Conservation (phyloP, 2,888 invertebrate species). For the Lithosia quadra region DNA sequence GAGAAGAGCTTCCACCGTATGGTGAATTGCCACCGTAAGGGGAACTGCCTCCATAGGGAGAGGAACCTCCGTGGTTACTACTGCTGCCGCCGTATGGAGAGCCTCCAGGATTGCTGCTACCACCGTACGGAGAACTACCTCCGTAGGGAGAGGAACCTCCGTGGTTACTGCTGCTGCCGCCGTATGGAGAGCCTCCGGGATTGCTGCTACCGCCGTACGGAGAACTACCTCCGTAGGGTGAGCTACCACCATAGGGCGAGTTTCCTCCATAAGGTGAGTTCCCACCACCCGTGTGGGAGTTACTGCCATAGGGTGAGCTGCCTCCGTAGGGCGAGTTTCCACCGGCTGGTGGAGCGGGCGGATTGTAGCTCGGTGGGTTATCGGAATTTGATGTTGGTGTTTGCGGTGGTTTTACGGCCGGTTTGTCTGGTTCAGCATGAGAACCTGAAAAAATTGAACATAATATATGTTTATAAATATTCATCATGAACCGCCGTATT, state of each 20-base stretch:
- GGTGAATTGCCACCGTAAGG: slow-evolving; percentile 57
- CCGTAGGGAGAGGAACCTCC: slow-evolving; percentile 49
- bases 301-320: slow-evolving; percentile 47
- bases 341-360: slow-evolving; percentile 74
- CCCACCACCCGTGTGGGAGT: slow-evolving; percentile 31
- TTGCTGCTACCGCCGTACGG: slow-evolving; percentile 39
- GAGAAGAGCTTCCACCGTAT: slow-evolving; percentile 52
- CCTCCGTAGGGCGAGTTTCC: slow-evolving; percentile 51
- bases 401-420: slow-evolving; percentile 70
- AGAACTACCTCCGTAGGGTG: slow-evolving; percentile 47
- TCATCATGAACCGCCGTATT: too few relatives aligned
- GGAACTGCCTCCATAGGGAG: slow-evolving; percentile 46
- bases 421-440: slow-evolving; percentile 72
- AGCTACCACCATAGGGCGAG: slow-evolving; percentile 43
- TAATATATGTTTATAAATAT: neutral
- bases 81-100: slow-evolving; percentile 55
- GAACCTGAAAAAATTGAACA: slow-evolving; percentile 63
- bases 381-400: slow-evolving; percentile 69
- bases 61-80: slow-evolving; percentile 55
- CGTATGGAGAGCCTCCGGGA: slow-evolving; percentile 52
- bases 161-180: slow-evolving; percentile 51
- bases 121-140: slow-evolving; percentile 35
- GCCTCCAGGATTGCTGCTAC: slow-evolving; percentile 42
- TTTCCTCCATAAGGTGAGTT: slow-evolving; percentile 34
- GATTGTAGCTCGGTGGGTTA: slow-evolving; percentile 75